Evolutionary conservation across 2,888 invertebrate species (phyloP), one percentile per base, ranked within the genome.

Genomic region (Corythucha ciliata): DNA sequence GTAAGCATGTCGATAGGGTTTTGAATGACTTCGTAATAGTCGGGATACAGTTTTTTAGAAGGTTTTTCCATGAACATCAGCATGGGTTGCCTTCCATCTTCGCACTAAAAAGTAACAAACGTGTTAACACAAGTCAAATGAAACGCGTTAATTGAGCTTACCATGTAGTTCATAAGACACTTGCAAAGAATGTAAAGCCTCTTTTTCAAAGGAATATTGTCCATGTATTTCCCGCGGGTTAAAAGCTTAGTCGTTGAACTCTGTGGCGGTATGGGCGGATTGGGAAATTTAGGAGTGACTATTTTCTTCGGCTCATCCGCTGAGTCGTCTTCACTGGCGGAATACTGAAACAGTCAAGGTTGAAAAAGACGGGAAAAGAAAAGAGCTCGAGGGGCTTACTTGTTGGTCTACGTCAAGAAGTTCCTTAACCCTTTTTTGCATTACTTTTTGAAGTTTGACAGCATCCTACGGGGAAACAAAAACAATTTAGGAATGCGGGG

Each of bases 51-150:
- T 65, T 93, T 91, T 67, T 87, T 86, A 24, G 91, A 91, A 0
- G 98, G 97, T 64, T 94, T 89, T 67, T 92, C 91, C 87, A 96
- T 87, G 66, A 98, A 98, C 61, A 90, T 78, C 51, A 89, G 72
- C 74, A 93, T 87, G 0, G 92, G 86, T 61, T 86, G 81, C 12
- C 96, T 75, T 0, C 87, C 89, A 61, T 83, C 84, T 34, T 78
- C 77, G 61, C 78, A 78, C 79, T 59, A 47, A 2, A 22, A 50
- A 55, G 20, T 7, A 42, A 22, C 8, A 18, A 4, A 37, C 4
- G 7, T 37, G 4, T 37, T 18, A 37, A 14, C 8, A 5, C 10
- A 36, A 10, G 25, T 14, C 50, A 46, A 47, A 57, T 61, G 61
- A 61, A 61, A 61, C 18, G 10, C 16, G 34, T 34, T 16, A 12